A percentile compares a stretch with the other conserved stretches of the same genome.
phyloP scores from a whole-genome alignment of 2,888 invertebrate species.

The Zygaena filipendulae region DNA sequence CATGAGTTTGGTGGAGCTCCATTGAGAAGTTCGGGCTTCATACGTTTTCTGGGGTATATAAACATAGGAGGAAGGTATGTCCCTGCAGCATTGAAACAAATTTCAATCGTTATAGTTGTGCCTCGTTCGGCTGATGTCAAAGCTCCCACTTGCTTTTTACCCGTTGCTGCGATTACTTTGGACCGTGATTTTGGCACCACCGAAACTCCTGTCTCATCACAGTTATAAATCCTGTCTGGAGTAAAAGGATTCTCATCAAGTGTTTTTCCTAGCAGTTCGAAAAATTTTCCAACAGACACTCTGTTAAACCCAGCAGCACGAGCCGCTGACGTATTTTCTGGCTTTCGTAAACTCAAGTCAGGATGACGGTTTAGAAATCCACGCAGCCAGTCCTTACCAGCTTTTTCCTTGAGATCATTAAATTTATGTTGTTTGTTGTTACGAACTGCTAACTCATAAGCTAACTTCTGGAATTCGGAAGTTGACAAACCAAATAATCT shows the following conservation, averaged over 20 bases:
- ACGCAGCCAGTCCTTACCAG: conserved; percentile 24
- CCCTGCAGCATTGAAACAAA: conserved; percentile 22
- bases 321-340: conserved; percentile 20
- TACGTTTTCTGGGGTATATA: conserved; percentile 23
- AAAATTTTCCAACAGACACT: conserved; percentile 17
- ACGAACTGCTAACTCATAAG: conserved; percentile 18
- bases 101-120: conserved; percentile 16
- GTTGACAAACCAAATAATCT: conserved; percentile 13
- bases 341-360: conserved; percentile 14
- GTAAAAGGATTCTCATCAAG: conserved; percentile 21
- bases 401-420: conserved; percentile 17
- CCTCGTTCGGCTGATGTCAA: conserved; percentile 20
- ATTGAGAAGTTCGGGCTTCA: conserved; percentile 21
- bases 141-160: conserved; percentile 21
- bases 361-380: conserved; percentile 20
- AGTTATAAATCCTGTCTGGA: conserved; percentile 18
- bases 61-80: conserved; percentile 22
- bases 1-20: conserved; percentile 22
- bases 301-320: conserved; percentile 26
- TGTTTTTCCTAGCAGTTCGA: conserved; percentile 15
- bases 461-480: conserved; percentile 15
- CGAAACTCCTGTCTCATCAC: no score
- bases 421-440: conserved; percentile 21
- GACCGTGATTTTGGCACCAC: conserved; percentile 23
- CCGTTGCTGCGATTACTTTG: conserved; percentile 22